Base-by-base conservation (phyloP, 2,797 vertebrate species). In the Rallus crepitans region DNA sequence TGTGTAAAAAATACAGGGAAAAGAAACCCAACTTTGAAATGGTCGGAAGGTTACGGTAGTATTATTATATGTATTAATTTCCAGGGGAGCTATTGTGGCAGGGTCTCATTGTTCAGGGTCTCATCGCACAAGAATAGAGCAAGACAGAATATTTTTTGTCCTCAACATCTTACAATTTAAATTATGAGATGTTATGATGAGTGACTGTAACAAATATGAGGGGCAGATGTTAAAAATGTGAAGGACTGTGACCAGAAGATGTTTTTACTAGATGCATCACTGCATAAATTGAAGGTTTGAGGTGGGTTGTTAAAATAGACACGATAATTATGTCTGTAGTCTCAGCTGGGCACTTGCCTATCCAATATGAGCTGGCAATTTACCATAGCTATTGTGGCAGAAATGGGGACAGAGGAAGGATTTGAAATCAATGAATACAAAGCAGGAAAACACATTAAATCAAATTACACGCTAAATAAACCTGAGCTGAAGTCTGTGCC, bases 391-490 rank as follows among this genome's bases (percentile, higher is more conserved):
- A 13, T 39, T 61, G 69, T 42, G 53, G 59, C 73, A 89, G 85
- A 68, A 87, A 63, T 12, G 61, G 27, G 5, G 60, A 48, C 72
- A 20, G 75, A 71, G 60, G 84, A 89, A 77, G 47, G 82, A 85
- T 89, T 91, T 69, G 28, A 89, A 82, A 87, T 85, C 81, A 52
- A 83, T 75, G 57, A 87, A 92, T 93, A 89, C 48, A 76, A 91
- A 93, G 48, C 68, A 71, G 87, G 52, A 72, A 82, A 80, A 57
- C 40, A 52, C 39, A 50, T 14, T 13, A 87, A 90, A 82, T 90
- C 25, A 90, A 80, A 81, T 75, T 25, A 69, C 39, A 66, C 77
- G 48, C 82, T 91, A 81, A 95, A 68, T 64, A 93, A 87, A 28
- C 31, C 39, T 50, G 55, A 78, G 52, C 28, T 70, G n/a, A 78